A percentile compares a stretch with the other conserved stretches of the same genome.
phyloP scores from a whole-genome alignment of 92 coral and sea anemone genomes.

The Parazoanthus swiftii region DNA sequence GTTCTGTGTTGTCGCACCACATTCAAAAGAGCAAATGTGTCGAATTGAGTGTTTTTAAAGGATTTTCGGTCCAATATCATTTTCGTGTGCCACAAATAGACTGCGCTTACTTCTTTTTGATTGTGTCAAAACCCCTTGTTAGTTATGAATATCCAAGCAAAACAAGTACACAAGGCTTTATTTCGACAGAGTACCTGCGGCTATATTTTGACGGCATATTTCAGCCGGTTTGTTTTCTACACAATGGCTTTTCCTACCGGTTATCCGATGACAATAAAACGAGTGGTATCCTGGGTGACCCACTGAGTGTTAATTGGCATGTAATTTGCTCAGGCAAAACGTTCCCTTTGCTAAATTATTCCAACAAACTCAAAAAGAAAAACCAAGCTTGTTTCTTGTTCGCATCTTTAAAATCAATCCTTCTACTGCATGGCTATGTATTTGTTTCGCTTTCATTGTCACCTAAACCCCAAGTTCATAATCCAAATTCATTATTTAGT shows the following conservation, averaged over 20 bases:
- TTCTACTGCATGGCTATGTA: neutral
- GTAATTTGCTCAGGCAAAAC: constrained; percentile 83
- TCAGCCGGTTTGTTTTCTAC: constrained; percentile 32
- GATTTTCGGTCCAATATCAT: neutral
- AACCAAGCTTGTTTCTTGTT: neutral
- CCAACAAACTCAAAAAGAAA: constrained; percentile 13
- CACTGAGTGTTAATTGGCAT: constrained; percentile 86
- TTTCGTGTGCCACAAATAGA: neutral
- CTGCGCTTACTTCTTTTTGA: neutral
- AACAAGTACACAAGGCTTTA: constrained; percentile 35
- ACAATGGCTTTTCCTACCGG: constrained; percentile 36
- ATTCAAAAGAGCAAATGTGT: neutral
- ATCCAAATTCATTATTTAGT: constrained; percentile 38
- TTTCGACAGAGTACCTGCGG: constrained; percentile 39
- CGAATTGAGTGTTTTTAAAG: neutral
- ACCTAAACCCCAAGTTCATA: constrained; percentile 17
- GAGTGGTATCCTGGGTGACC: constrained; percentile 53
- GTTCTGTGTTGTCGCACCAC: neutral
- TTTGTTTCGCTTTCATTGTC: constrained; percentile 6
- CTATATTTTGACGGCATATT: constrained; percentile 34
- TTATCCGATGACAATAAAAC: constrained; percentile 13
- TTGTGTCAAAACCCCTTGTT: constrained; percentile 7
- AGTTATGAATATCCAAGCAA: constrained; percentile 22
- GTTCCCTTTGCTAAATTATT: constrained; percentile 43
- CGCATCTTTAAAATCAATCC: neutral